Base-by-base conservation (phyloP, 2,113 vertebrate species). In the Ciconia boyciana region DNA sequence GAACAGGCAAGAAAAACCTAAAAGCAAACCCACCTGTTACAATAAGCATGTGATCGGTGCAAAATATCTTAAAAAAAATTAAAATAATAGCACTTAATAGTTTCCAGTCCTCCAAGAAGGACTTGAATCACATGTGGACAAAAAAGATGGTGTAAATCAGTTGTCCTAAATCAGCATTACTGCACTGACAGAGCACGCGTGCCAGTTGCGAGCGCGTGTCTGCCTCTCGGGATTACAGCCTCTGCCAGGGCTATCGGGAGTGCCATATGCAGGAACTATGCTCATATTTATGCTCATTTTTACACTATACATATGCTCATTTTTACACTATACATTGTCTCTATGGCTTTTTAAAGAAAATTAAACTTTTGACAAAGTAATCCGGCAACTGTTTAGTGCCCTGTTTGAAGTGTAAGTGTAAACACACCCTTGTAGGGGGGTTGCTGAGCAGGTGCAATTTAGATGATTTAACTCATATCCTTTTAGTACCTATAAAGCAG, bases 1-100 rank as follows among this genome's bases (percentile, higher is more conserved):
- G 46, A 98, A 98, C 96, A 98, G 98, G 98, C 98, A 88, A 98
- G 98, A 71, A 48, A 44, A 49, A 21, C 21, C 31, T 36, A 10
- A 69, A 54, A 64, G 15, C 60, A 51, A 61, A 44, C 31, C 24
- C 22, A 32, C 5, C 51, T 51, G n/a, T 17, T 25, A 49, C 13
- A 15, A 15, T 1, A 17, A 1, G 32, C 6, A 13, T 0, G 0
- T 3, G n/a, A 51, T 17, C 3, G 1, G 36, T 15, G 29, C 4
- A 18, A n/a, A 64, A 36, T 46, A 2, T 2, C 12, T 10, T 6
- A 68, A 41, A 31, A 49, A n/a, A 25, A 9, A 11, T 9, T 5
- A 55, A 5, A 55, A 15, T 3, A 18, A 16, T 2, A 34, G 28
- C 15, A 20, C 54, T 43, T 60, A 11, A 52, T 16, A 19, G 55